Conservation (phyloP, 2,113 vertebrate species). For the Tor tambroides region DNA sequence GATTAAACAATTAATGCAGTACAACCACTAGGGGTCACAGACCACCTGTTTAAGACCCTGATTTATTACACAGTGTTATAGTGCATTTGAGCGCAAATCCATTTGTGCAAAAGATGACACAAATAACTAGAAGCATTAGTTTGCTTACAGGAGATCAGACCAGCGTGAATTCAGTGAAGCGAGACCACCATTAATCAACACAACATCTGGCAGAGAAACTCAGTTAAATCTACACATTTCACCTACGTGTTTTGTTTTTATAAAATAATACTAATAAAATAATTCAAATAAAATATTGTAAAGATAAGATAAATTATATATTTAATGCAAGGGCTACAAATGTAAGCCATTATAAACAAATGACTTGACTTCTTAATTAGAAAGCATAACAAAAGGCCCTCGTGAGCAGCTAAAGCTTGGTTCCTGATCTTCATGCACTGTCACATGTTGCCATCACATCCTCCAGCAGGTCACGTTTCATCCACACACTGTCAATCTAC, state of each 20-base stretch:
- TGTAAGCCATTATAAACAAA: too few species aligned
- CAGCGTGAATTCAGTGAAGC: constrained; percentile 11
- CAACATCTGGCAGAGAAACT: constrained; percentile 56
- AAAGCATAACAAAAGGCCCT: neutral
- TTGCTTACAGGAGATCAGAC: neutral
- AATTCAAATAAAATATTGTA: neutral
- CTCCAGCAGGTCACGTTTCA: neutral
- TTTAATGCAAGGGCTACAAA: neutral
- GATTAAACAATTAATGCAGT: neutral
- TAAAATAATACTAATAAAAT: neutral
- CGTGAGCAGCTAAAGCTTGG: neutral
- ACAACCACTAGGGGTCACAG: neutral
- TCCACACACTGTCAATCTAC: neutral
- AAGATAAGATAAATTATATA: neutral
- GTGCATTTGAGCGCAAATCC: neutral
- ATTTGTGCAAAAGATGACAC: constrained; percentile 10
- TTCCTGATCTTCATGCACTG: neutral
- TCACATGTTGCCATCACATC: neutral
- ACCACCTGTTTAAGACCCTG: neutral
- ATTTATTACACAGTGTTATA: neutral
- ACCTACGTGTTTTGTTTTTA: neutral
- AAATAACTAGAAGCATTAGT: constrained; percentile 22
- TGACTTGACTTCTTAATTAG: neutral
- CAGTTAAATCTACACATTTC: neutral
- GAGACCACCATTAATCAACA: constrained; percentile 52